phyloP scores from a whole-genome alignment of 2,888 invertebrate genomes.

The Gasteruption jaculator region DNA sequence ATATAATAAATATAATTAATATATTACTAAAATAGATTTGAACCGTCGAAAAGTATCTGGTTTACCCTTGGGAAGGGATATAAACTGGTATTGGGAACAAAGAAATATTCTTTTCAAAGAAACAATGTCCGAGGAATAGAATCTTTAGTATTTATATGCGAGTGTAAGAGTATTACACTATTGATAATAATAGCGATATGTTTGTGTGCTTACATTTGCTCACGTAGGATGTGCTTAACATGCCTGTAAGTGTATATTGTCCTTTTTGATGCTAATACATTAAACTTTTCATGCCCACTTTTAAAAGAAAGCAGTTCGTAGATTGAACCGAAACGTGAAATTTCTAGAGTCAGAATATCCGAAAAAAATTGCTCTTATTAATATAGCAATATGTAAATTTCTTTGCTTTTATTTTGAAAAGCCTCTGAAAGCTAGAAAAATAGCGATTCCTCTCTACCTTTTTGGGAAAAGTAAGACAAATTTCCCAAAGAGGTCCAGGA shows the following conservation, averaged over 20 bases:
- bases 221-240: slow-evolving; percentile 49
- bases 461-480: too few relatives aligned
- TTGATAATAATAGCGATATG: slow-evolving; percentile 22
- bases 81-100: too few relatives aligned
- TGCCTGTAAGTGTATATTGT: slow-evolving; percentile 50
- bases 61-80: too few relatives aligned
- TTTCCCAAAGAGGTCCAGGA: too few relatives aligned
- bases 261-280: slow-evolving; percentile 26
- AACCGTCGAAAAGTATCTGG: too few relatives aligned
- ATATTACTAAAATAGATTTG: too few relatives aligned
- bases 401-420: neutral
- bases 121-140: slow-evolving; percentile 8
- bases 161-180: neutral
- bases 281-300: slow-evolving; percentile 8
- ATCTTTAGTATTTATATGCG: neutral
- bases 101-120: too few relatives aligned
- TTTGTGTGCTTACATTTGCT: slow-evolving; percentile 48
- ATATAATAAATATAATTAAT: too few relatives aligned
- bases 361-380: neutral
- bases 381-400: neutral
- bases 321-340: neutral
- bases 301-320: neutral
- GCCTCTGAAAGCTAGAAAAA: too few relatives aligned
- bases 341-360: neutral
- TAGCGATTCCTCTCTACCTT: too few relatives aligned